Base-by-base conservation (phyloP, 2,888 invertebrate genomes). In the Thereva nobilitata region DNA sequence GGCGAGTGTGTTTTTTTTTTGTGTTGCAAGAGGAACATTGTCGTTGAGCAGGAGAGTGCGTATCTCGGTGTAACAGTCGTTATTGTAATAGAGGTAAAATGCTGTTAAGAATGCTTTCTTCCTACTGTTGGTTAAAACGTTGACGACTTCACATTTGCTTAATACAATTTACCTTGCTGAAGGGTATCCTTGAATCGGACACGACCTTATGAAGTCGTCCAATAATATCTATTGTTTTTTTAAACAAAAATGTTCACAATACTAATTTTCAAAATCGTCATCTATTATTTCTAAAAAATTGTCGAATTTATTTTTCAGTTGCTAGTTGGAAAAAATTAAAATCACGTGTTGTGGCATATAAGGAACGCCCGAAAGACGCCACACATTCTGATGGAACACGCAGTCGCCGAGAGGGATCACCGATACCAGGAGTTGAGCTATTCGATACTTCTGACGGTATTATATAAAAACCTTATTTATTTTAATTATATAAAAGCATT, bases 271-370 rank as follows among this genome's bases (percentile, higher is more conserved):
- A n/a, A n/a, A 23, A 23, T 23, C 23, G 23, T 23, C 23, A 23
- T 23, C 23, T 2, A 23, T 50, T 50, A n/a, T n/a, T n/a, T n/a
- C n/a, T n/a, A n/a, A n/a, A n/a, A n/a, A 7, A 12, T 23, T 2
- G 1, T 23, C 10, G 5, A 10, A 71, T 75, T n/a, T 71, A 76
- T 23, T 70, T 73, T 64, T 72, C 80, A 84, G 86, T 89, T 56
- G 90, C 89, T 0, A 86, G 90, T 74, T 95, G 95, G 95, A 90
- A 90, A 76, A 84, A 88, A 4, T 76, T 95, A 1, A 85, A 89
- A 61, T 92, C 93, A 0, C 86, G 87, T 73, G 89, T 92, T 12
- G 87, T 89, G 65, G 86, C 88, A 0, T 93, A 90, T 77, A 87
- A 86, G 77, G 85, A 87, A 73, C 80, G 84, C 12, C 76, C 86